A percentile compares a stretch with the other conserved stretches of the same genome.
Evolutionary conservation across 2,113 vertebrate genomes (phyloP).

Genomic region (Proterorhinus semilunaris): DNA sequence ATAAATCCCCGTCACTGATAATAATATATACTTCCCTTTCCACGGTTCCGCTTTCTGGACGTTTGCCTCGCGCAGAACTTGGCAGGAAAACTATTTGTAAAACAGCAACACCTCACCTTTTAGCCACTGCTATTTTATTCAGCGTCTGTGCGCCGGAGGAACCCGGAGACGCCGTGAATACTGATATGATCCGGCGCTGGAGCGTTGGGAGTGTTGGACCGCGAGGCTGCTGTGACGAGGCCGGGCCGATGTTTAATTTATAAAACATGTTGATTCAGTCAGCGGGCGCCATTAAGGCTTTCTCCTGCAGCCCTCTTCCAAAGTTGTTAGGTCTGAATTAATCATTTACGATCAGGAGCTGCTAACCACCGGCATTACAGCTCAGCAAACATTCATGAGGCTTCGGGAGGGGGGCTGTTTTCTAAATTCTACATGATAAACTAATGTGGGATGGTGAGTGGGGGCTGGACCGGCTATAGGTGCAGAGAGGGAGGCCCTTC

Average conservation of each 20-base stretch:
- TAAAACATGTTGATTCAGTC: conserved; percentile 72
- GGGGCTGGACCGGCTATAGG: not conserved
- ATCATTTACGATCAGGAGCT: conserved; percentile 58
- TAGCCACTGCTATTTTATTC: not conserved
- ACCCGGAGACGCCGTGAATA: not conserved
- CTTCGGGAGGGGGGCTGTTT: conserved; percentile 11
- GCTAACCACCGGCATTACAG: conserved; percentile 39
- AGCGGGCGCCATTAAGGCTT: conserved; percentile 57
- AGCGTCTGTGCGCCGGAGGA: not conserved
- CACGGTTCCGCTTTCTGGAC: too few species aligned
- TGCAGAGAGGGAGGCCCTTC: too few species aligned
- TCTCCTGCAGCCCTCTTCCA: conserved; percentile 52
- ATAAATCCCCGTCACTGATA: too few species aligned
- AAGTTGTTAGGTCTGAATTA: conserved; percentile 65
- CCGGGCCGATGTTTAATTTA: conserved; percentile 66
- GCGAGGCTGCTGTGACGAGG: conserved; percentile 38
- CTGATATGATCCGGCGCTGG: not conserved
- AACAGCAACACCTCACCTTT: not conserved
- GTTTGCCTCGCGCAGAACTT: too few species aligned
- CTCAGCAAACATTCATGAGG: conserved; percentile 54
- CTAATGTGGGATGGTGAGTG: not conserved
- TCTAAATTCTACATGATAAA: not conserved
- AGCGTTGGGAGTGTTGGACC: not conserved
- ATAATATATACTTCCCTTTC: too few species aligned
- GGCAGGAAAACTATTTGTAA: too few species aligned